phyloP scores from a whole-genome alignment of 2,113 vertebrate genomes.

The Chloebia gouldiae region DNA sequence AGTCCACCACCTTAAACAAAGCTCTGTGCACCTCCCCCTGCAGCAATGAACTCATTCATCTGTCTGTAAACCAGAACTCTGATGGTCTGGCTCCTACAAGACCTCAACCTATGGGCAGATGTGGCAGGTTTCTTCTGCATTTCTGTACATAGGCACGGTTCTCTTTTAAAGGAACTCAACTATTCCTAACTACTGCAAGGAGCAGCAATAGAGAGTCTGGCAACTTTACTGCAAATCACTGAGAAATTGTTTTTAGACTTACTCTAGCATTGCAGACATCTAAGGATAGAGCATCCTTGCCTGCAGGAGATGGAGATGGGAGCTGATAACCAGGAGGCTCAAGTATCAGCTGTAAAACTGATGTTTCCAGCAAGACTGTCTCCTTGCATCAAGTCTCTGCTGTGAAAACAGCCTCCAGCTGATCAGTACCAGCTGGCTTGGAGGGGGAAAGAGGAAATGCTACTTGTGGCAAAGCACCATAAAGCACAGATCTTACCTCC shows the following conservation, averaged over 20 bases:
- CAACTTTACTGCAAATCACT: neutral
- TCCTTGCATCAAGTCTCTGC: neutral
- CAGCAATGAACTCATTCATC: neutral
- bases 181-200: neutral
- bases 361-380: constrained; percentile 25
- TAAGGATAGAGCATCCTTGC: neutral
- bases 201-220: neutral
- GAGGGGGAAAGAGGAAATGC: neutral
- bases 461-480: neutral
- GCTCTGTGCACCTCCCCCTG: neutral
- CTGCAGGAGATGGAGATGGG: neutral
- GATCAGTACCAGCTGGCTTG: neutral
- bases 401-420: neutral
- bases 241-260: neutral
- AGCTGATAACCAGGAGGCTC: neutral
- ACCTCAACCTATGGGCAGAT: neutral
- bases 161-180: neutral
- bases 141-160: neutral
- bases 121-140: neutral
- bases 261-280: neutral
- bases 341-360: neutral
- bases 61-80: neutral
- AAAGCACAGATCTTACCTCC: neutral
- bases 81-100: neutral
- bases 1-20: neutral